Evolutionary conservation across 2,888 invertebrate species (phyloP).

Genomic region (Drosophila fungiperda): DNA sequence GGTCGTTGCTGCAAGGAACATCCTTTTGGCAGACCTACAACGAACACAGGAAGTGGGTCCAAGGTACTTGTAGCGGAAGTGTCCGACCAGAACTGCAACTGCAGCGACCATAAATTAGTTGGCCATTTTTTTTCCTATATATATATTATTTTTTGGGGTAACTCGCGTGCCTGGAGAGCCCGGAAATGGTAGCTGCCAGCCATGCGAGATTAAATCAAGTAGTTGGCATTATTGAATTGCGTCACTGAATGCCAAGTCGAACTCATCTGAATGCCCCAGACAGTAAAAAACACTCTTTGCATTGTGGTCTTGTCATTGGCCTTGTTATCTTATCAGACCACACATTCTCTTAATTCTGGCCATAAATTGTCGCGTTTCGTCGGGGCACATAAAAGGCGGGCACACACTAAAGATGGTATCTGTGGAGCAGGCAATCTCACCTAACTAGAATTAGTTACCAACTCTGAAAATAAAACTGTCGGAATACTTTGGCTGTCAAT

Average conservation of each 20-base stretch:
- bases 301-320: constrained; percentile 24
- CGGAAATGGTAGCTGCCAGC: background rate
- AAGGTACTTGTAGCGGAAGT: constrained; percentile 34
- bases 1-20: constrained; percentile 23
- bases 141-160: constrained; percentile 1
- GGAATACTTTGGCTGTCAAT: constrained; percentile 15
- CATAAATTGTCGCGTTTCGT: constrained; percentile 39
- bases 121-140: background rate
- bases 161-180: constrained; percentile 18
- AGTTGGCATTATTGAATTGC: constrained; percentile 13
- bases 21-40: constrained; percentile 36
- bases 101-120: constrained; percentile 31
- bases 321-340: constrained; percentile 48
- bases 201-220: constrained; percentile 10
- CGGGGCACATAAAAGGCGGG: constrained; percentile 46
- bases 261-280: constrained; percentile 23
- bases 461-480: constrained; percentile 1
- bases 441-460: constrained; percentile 1
- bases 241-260: constrained; percentile 14
- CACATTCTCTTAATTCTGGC: constrained; percentile 7
- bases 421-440: constrained; percentile 5
- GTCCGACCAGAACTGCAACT: constrained; percentile 11
- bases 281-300: background rate
- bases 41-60: constrained; percentile 41
- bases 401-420: constrained; percentile 43